Percentiles rank a stretch among this genome's conserved stretches.
Conservation (phyloP, 2,113 vertebrate species). For the Ariopsis seemanni region DNA sequence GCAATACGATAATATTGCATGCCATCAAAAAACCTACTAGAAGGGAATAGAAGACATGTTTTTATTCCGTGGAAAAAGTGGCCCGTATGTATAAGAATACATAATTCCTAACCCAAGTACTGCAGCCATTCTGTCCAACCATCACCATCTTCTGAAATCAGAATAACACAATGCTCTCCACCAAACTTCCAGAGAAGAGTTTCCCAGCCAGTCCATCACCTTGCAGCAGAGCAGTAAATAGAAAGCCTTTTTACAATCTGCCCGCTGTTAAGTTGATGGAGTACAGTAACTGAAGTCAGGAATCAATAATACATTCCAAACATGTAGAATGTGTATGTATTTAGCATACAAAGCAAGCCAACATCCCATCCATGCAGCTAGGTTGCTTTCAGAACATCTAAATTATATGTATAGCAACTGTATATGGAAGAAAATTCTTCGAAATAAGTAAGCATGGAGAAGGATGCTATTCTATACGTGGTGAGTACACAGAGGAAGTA, state of each 20-base stretch:
- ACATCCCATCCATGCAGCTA: slow-evolving; percentile 16
- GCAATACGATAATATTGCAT: too few relatives aligned
- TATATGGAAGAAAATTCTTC: not conserved
- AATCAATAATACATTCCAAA: slow-evolving; percentile 42
- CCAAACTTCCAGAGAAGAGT: not conserved
- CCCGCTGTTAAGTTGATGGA: slow-evolving; percentile 33
- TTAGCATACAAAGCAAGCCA: slow-evolving; percentile 37
- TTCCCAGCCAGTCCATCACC: slow-evolving; percentile 20
- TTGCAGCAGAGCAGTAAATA: slow-evolving; percentile 23
- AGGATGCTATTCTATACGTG: slow-evolving; percentile 19
- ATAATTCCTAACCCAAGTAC: not conserved
- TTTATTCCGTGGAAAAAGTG: too few relatives aligned
- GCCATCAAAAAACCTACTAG: too few relatives aligned
- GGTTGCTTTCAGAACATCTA: slow-evolving; percentile 11
- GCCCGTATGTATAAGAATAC: too few relatives aligned
- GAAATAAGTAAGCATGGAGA: not conserved
- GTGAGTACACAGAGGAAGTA: not conserved
- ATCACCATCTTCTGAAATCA: not conserved
- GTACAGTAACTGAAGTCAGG: slow-evolving; percentile 27
- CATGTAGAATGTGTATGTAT: slow-evolving; percentile 20
- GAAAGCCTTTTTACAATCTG: slow-evolving; percentile 30
- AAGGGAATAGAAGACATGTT: too few relatives aligned
- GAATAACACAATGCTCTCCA: not conserved
- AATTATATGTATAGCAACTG: slow-evolving; percentile 37
- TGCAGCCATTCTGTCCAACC: not conserved